A percentile compares a stretch with the other conserved stretches of the same genome.
These are phyloP conservation scores for Capreolus pygargus DNA, from an alignment of 2,113 vertebrate species.

Conservation along the genomic window DNA sequence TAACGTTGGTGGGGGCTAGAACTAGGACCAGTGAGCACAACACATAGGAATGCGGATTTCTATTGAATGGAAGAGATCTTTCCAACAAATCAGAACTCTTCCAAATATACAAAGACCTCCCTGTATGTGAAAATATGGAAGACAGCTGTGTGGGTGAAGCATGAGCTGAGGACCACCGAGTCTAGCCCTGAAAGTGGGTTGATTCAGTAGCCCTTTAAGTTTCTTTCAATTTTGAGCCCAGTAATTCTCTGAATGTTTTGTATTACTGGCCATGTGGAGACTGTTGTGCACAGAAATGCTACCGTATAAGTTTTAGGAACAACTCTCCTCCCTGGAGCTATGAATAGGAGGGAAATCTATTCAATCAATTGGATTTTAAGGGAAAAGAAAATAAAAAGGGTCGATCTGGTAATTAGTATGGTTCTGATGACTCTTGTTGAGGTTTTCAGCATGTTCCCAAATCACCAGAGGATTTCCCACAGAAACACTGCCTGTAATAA, in stretches of 20 bases:
- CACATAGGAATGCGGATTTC: background rate
- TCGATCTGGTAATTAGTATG: background rate
- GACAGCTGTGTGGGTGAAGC: background rate
- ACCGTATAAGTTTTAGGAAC: background rate
- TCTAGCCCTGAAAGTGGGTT: background rate
- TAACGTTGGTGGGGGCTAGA: background rate
- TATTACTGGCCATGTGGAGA: rapidly evolving
- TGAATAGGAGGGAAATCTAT: background rate
- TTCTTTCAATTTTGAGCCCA: background rate
- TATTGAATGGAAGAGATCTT: background rate
- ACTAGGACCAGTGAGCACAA: background rate
- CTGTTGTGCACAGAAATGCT: background rate
- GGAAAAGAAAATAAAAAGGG: background rate
- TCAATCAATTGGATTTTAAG: background rate
- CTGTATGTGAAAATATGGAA: rapidly evolving
- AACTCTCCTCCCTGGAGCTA: background rate
- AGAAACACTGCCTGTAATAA: background rate
- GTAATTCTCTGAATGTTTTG: background rate
- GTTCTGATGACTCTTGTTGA: background rate
- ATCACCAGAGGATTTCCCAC: background rate
- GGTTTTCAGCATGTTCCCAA: background rate
- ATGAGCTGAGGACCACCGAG: background rate
- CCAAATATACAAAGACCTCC: background rate
- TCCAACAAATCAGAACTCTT: background rate
- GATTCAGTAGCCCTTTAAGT: background rate